phyloP scores from a whole-genome alignment of 2,113 vertebrate species.

The Anthoscopus minutus region DNA sequence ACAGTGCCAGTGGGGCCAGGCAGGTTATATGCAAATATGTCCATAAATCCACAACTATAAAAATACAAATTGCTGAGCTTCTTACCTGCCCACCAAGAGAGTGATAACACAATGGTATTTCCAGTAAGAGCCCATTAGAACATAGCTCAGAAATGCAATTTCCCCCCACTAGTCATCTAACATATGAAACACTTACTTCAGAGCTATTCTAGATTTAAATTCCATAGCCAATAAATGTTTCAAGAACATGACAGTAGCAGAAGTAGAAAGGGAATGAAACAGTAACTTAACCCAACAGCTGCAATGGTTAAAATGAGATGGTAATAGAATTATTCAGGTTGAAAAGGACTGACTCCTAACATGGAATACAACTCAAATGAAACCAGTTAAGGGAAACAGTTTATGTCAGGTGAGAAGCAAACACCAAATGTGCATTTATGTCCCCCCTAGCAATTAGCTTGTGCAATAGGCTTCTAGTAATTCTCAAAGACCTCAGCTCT shows the following conservation, averaged over 20 bases:
- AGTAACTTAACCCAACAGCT: neutral
- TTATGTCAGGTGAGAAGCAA: neutral
- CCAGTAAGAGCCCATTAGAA: neutral
- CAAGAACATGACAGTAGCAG: neutral
- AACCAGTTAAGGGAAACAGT: neutral
- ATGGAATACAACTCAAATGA: neutral
- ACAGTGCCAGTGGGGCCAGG: neutral
- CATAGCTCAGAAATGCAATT: neutral
- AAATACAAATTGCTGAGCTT: neutral
- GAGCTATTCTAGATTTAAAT: neutral
- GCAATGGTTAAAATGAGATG: neutral
- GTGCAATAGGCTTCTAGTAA: neutral
- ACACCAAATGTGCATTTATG: neutral
- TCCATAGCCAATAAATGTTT: neutral
- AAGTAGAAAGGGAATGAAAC: neutral
- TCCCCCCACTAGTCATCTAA: neutral
- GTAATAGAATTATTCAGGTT: neutral
- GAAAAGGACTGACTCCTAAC: neutral
- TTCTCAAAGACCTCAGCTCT: neutral
- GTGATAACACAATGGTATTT: neutral
- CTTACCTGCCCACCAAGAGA: neutral
- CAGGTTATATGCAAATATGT: neutral
- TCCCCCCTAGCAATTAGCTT: neutral
- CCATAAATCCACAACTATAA: neutral
- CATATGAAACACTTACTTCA: neutral